Conservation (phyloP, 2,797 vertebrate species). For the Cichlasoma orientale region DNA sequence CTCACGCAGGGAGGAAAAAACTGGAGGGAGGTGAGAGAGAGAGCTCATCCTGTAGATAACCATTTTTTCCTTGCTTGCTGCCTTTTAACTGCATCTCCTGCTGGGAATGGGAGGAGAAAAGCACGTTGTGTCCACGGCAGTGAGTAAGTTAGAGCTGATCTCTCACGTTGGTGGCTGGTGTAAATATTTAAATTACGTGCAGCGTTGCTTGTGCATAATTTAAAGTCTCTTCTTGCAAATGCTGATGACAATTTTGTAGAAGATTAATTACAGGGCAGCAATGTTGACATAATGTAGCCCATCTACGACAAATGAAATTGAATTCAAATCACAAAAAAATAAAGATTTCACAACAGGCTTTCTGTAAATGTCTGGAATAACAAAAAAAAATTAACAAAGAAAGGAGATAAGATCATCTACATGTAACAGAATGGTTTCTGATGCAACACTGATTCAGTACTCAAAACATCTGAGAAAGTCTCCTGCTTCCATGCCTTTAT, state of each 20-base stretch:
- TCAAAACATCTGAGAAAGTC: background rate
- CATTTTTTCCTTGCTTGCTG: slow-evolving; percentile 40
- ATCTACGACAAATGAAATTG: background rate
- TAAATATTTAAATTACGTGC: slow-evolving; percentile 44
- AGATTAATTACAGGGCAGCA: slow-evolving; percentile 3
- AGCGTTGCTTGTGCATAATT: background rate
- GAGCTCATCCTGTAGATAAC: slow-evolving; percentile 44
- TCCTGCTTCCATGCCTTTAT: background rate
- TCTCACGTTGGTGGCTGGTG: background rate
- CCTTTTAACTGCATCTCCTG: slow-evolving; percentile 53
- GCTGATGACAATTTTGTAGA: slow-evolving; percentile 16
- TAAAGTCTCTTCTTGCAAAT: slow-evolving; percentile 7
- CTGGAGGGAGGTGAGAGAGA: slow-evolving; percentile 23
- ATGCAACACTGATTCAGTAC: slow-evolving; percentile 5
- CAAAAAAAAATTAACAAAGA: background rate
- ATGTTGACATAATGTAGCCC: background rate
- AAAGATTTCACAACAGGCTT: background rate
- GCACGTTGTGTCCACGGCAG: slow-evolving; percentile 21
- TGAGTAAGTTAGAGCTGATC: slow-evolving; percentile 3
- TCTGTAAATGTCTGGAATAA: background rate
- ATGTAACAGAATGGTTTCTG: background rate
- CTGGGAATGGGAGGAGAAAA: slow-evolving; percentile 38
- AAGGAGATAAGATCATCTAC: background rate
- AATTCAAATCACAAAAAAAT: slow-evolving; percentile 5
- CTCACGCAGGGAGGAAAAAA: slow-evolving; percentile 41